Base-by-base conservation (phyloP, 2,888 invertebrate genomes). In the Agrypnus murinus region DNA sequence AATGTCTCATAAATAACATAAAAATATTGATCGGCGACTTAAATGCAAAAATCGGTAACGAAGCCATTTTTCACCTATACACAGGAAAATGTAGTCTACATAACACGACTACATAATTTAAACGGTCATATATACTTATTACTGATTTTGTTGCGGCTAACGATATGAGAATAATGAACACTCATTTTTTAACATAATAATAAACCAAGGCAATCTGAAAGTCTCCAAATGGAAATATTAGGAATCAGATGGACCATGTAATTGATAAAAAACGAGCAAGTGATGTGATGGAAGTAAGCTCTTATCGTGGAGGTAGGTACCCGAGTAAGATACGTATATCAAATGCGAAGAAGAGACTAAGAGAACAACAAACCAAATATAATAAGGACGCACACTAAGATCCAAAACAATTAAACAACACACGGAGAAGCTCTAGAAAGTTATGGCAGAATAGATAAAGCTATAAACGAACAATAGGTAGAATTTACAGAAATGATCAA, bases 151-250 rank as follows among this genome's bases (percentile, higher is more conserved):
- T n/a, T n/a, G n/a, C n/a, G n/a, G n/a, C n/a, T n/a, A n/a, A n/a
- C n/a, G n/a, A n/a, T n/a, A n/a, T n/a, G n/a, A n/a, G n/a, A n/a
- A n/a, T n/a, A n/a, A n/a, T n/a, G n/a, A n/a, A n/a, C n/a, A n/a
- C n/a, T n/a, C n/a, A n/a, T n/a, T n/a, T 48, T 48, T 48, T 4
- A 48, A 19, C 19, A 48, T 48, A 45, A 45, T 14, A 8, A 45
- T 14, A 45, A 45, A 45, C 45, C n/a, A 1, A 45, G 3, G 14
- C n/a, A 19, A 25, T 14, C 14, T 48, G 48, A n/a, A 48, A 48
- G 7, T 48, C n/a, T 10, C 48, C 48, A 48, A n/a, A 48, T 8
- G 48, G 19, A 1, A 48, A 45, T 15, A 45, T 15, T 15, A 14
- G n/a, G n/a, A 45, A 36, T 6, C 9, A 36, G 14, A 17, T 45